Base-by-base conservation (phyloP, 1,140 invertebrate species). In the Gonioctena quinquepunctata region DNA sequence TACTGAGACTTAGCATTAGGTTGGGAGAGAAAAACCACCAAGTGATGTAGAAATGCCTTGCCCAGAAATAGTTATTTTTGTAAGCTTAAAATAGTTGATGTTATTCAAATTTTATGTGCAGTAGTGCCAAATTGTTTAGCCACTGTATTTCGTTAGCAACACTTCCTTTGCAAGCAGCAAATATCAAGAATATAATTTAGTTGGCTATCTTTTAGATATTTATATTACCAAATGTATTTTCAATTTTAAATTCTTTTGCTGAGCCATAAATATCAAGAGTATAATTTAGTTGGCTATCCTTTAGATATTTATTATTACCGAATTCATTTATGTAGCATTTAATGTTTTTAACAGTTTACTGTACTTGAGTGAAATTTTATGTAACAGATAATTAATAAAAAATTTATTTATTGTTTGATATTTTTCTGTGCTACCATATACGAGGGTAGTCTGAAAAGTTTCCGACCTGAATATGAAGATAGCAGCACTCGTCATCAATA, bases 31-130 rank as follows among this genome's bases (percentile, higher is more conserved):
- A n/a, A n/a, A 56, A 6, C 4, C 52, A 42, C 26, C 57, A 68
- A 69, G 71, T 74, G 67, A 75, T 72, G 56, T 69, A 74, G 68
- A 75, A 63, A 56, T 75, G 73, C 73, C 73, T 75, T 75, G 65
- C 63, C 67, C 33, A 72, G 25, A 56, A 22, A 71, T 70, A 70
- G 71, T 69, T 72, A 72, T 75, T 75, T 75, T 75, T 75, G 62
- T 75, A 75, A 69, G 66, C 65, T 69, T 50, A 64, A 72, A 57
- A 50, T 48, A 48, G n/a, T 52, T 23, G 21, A 70, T 67, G n/a
- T n/a, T n/a, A 23, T 60, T 48, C 26, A 61, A 50, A 52, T 7
- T 23, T 4, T 25, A 52, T 66, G 74, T 75, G 71, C 74, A 75
- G 73, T 75, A 73, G 71, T 75, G 73, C 73, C 73, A 75, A 75